phyloP scores from a whole-genome alignment of 2,113 vertebrate genomes.

The Halichoerus grypus region DNA sequence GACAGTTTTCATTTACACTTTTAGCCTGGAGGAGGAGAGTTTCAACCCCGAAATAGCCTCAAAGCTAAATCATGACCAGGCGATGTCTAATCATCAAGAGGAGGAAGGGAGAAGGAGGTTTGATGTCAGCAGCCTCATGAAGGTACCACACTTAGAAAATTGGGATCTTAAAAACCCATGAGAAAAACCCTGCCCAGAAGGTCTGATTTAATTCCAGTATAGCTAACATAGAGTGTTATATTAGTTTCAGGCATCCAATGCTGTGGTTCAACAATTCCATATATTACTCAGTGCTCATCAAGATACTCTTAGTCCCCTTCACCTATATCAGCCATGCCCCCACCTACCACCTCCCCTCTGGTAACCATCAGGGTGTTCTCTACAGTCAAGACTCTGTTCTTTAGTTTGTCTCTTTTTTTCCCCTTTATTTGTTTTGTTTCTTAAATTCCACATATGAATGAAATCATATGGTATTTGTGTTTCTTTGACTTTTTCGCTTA shows the following conservation, averaged over 20 bases:
- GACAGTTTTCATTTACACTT: neutral
- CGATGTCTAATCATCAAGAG: neutral
- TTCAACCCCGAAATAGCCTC: neutral
- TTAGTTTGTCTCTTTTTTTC: neutral
- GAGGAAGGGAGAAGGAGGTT: fast-evolving
- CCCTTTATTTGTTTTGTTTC: neutral
- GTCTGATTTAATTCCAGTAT: neutral
- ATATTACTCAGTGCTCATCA: neutral
- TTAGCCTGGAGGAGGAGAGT: neutral
- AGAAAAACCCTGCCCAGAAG: neutral
- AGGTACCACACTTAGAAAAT: neutral
- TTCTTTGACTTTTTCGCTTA: neutral
- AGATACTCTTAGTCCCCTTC: neutral
- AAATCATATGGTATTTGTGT: neutral
- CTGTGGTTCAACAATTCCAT: neutral
- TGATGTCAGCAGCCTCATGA: neutral
- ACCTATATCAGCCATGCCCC: neutral
- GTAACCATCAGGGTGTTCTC: neutral
- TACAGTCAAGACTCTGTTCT: neutral
- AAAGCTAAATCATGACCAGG: neutral
- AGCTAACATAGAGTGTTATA: neutral
- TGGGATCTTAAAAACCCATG: neutral
- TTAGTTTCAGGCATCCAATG: neutral
- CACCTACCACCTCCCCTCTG: neutral
- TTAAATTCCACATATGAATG: neutral